phyloP scores from a whole-genome alignment of 2,797 vertebrate species.

The Luscinia megarhynchos region DNA sequence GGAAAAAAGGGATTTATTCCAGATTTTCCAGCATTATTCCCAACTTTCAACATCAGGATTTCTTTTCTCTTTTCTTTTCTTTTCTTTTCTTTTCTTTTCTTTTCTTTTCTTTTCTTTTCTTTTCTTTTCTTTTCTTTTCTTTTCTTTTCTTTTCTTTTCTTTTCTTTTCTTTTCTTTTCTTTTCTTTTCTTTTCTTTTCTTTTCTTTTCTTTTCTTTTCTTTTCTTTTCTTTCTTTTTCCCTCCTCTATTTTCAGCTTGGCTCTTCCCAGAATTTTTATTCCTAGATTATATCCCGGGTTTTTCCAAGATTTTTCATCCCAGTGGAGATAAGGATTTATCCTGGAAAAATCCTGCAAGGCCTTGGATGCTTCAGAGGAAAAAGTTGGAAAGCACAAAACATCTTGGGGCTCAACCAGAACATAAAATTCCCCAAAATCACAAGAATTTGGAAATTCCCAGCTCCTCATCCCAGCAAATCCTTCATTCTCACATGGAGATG shows the following conservation, averaged over 20 bases:
- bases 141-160: no score
- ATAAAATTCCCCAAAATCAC: rapidly evolving
- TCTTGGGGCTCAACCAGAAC: rapidly evolving
- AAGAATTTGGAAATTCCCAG: not conserved
- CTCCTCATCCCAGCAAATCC: not conserved
- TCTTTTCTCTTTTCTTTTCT: no score
- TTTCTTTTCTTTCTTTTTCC: no score
- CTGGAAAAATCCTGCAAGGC: not conserved
- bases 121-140: not conserved
- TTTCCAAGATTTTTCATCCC: not conserved
- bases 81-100: no score
- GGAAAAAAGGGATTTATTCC: not conserved
- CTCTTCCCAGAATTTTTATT: not conserved
- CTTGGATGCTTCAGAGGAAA: not conserved
- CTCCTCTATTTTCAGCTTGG: no score
- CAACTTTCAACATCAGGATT: not conserved
- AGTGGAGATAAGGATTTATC: rapidly evolving
- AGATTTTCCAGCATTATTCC: not conserved
- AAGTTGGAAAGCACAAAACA: not conserved
- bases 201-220: no score
- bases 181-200: no score
- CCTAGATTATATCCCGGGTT: rapidly evolving
- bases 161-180: no score
- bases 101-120: not conserved
- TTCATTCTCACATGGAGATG: rapidly evolving